A percentile compares a stretch with the other conserved stretches of the same genome.
These are phyloP conservation scores for Lepidotrigona ventralis DNA, from an alignment of 1,140 invertebrate genomes.

Conservation along the genomic window DNA sequence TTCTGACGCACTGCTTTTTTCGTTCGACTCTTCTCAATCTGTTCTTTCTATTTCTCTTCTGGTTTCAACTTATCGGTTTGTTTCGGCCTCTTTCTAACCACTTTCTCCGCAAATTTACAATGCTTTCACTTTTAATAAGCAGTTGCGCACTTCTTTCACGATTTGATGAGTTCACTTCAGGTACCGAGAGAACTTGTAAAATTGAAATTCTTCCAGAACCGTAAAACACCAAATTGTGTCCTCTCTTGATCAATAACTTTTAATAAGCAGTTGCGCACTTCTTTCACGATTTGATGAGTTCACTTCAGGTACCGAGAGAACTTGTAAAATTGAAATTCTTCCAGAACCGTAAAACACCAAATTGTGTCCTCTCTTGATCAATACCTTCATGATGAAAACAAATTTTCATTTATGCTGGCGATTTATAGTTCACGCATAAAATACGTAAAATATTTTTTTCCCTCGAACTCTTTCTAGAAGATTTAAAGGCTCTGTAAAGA, in stretches of 20 bases:
- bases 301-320: conserved; percentile 63
- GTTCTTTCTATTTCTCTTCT: conserved; percentile 38
- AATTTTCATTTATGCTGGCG: conserved; percentile 29
- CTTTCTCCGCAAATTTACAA: conserved; percentile 66
- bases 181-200: conserved; percentile 65
- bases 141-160: conserved; percentile 64
- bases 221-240: conserved; percentile 27
- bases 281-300: conserved; percentile 68
- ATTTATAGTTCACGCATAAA: conserved; percentile 14
- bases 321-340: conserved; percentile 64
- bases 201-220: conserved; percentile 47
- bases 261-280: no score
- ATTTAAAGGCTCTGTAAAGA: no score
- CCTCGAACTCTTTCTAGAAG: neutral
- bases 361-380: conserved; percentile 1
- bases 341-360: conserved; percentile 15
- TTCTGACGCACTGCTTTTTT: conserved; percentile 67
- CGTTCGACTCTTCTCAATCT: conserved; percentile 54
- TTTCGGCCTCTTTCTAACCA: conserved; percentile 30
- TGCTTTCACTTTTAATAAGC: conserved; percentile 70
- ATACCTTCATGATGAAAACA: neutral
- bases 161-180: conserved; percentile 69
- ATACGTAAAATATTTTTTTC: neutral
- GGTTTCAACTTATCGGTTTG: conserved; percentile 16
- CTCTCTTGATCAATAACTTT: neutral